These are phyloP conservation scores for Apodemia mormo DNA, from an alignment of 2,888 invertebrate species.

Conservation along the genomic window DNA sequence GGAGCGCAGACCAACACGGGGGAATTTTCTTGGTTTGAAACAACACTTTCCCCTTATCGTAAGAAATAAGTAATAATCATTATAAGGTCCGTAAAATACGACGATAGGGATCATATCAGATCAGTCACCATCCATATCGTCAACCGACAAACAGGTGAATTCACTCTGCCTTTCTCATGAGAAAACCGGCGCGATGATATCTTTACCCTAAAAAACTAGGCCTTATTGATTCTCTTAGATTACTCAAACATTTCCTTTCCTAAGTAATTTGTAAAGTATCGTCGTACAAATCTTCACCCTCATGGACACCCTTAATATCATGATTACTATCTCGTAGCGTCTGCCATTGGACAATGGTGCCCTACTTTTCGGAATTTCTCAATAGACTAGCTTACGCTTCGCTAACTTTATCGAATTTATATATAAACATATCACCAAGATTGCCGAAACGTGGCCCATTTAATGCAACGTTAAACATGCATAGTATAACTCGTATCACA, in stretches of 20 bases:
- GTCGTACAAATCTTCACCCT: background rate
- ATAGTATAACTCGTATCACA: slow-evolving; percentile 25
- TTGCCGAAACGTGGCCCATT: slow-evolving; percentile 39
- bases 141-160: no score
- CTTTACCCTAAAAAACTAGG: no score
- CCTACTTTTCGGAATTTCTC: slow-evolving; percentile 17
- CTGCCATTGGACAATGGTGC: slow-evolving; percentile 15
- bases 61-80: no score
- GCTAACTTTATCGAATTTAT: slow-evolving; percentile 16
- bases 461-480: slow-evolving; percentile 47
- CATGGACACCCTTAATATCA: background rate
- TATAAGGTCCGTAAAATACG: no score
- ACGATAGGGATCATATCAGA: no score
- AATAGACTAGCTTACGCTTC: slow-evolving; percentile 22
- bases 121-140: no score
- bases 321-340: background rate
- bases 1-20: no score
- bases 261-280: background rate
- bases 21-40: no score
- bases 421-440: slow-evolving; percentile 22
- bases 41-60: no score
- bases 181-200: no score
- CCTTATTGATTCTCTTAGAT: background rate
- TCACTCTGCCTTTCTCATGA: background rate
- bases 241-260: background rate